Percentiles rank a stretch among this genome's conserved stretches.
Conservation (phyloP, 2,888 invertebrate species). For the Tipula unca region DNA sequence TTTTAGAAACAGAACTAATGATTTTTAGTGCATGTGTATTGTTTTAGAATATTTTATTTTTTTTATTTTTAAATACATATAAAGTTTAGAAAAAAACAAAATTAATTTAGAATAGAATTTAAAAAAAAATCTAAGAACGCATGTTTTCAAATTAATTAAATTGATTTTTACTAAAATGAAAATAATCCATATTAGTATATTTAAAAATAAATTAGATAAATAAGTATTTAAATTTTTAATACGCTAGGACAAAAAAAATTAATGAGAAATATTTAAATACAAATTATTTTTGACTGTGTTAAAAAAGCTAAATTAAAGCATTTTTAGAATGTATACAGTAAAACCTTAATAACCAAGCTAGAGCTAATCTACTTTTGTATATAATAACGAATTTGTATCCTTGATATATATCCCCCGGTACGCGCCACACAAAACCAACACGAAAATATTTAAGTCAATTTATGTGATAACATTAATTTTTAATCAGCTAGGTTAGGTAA, state of each 20-base stretch:
- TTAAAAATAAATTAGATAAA: background rate
- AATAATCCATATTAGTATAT: background rate
- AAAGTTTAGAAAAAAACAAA: background rate
- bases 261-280: background rate
- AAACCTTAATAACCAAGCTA: background rate
- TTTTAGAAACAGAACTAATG: background rate
- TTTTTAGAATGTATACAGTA: background rate
- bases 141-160: background rate
- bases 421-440: background rate
- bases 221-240: background rate
- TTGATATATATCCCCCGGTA: too few relatives aligned
- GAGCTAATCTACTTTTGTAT: background rate
- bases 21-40: background rate
- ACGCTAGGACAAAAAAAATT: background rate
- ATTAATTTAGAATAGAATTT: background rate
- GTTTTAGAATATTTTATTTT: background rate
- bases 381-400: background rate
- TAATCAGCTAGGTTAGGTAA: background rate
- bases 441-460: background rate
- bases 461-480: background rate
- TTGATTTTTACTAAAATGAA: background rate
- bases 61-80: background rate
- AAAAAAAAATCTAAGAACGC: background rate
- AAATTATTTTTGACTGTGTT: too few relatives aligned
- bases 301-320: background rate